Evolutionary conservation across 1,140 invertebrate species (phyloP), one percentile per base, ranked within the genome.

Genomic region (Drosophila kikkawai): DNA sequence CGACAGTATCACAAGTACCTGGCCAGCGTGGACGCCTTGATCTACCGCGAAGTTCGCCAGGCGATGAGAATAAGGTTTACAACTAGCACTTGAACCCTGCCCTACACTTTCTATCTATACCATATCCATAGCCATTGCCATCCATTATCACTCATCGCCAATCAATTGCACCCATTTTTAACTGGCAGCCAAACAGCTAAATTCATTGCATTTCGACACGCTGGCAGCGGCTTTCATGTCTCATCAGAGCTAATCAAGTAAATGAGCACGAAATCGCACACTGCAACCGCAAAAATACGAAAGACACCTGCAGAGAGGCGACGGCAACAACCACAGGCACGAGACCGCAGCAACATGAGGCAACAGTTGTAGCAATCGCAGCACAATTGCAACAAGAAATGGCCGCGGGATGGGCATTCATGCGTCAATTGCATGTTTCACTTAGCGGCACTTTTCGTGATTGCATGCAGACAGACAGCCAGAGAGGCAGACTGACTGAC

Each of bases 391-490:
- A 75, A 58, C 67, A 81, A 81, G 60, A 78, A 67, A 78, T 82
- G 82, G 79, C 77, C 71, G 65, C 53, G 59, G 65, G 73, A 61
- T 64, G 82, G 50, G 78, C 78, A 90, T 88, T 88, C 85, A 88
- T 88, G 85, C 85, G 85, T 88, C 85, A 90, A 88, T 88, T 90
- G 85, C 85, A 88, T 88, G 85, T 88, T 88, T 88, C 85, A 90
- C 84, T 88, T 88, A 90, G 80, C 78, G 85, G 85, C 85, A 88
- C 85, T 88, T 79, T 80, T 88, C 75, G 85, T 88, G 85, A 88
- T 88, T 88, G 85, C 85, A 88, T 85, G 85, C 85, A 76, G 78
- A 84, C 68, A 55, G 41, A 32, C 48, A 42, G 26, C 15, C 57
- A 39, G 51, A 45, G 56, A 11, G 37, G 66, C 61, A 12, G 15